Base-by-base conservation (phyloP, 92 coral and sea anemone genomes). In the Epizoanthus rinbou region DNA sequence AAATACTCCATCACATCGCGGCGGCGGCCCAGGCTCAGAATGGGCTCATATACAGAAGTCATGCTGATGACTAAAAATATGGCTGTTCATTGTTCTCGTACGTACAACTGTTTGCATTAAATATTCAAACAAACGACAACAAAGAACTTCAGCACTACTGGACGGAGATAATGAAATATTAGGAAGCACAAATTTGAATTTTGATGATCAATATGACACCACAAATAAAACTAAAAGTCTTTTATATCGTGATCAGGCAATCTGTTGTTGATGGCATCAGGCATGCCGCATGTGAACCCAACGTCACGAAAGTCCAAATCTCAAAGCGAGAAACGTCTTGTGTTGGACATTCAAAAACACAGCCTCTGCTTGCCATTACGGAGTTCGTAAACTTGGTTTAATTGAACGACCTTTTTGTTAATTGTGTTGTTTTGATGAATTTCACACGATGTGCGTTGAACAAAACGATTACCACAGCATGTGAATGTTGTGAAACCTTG, bases 401-500 rank as follows among this genome's bases (percentile, higher is more conserved):
- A 37, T 37, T 37, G 43, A 35, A 2, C 19, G n/a, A 56, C 59
- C 22, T 41, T 63, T n/a, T 60, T 62, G 71, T 35, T 78, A 78
- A 78, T 62, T 62, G 41, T 9, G 63, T 21, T 57, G 58, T 17
- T 78, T 21, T 57, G 66, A 75, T 56, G 56, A 57, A 57, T 33
- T 75, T 75, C 57, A 41, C 82, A 62, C 82, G 71, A 62, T 8
- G 66, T 78, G 31, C 58, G 82, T 23, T 43, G 57, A 63, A 60
- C 19, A 4, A 43, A 78, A 47, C 25, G 71, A 63, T 43, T 78
- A 22, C 69, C 37, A 57, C 54, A 58, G 81, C 59, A 22, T 9
- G 71, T 1, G 43, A 37, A 37, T 9, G 71, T 39, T 22, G 58
- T 33, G 60, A 37, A 76, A 14, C 70, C 69, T 59, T 76, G 23